Conservation (phyloP, 2,797 vertebrate genomes). For the Lagodon rhomboides region DNA sequence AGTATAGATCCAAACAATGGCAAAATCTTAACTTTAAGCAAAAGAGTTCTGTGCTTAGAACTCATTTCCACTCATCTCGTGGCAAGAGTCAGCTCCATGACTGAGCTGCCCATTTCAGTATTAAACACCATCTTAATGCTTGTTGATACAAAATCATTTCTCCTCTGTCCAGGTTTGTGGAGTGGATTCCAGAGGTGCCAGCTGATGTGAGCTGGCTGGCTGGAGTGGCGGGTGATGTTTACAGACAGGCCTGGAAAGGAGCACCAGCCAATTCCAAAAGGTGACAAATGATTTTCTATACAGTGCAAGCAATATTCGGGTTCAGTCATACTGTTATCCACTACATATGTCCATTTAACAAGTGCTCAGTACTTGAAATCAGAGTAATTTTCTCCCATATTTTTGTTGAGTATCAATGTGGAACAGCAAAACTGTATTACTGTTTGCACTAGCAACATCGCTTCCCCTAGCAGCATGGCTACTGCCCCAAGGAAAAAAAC, state of each 20-base stretch:
- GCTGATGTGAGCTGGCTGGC: constrained; percentile 89
- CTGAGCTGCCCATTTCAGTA: background rate
- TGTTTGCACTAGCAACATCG: no score
- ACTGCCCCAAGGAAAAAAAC: no score
- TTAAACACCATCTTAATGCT: background rate
- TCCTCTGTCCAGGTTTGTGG: constrained; percentile 84
- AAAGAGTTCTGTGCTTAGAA: background rate
- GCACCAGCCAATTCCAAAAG: constrained; percentile 21
- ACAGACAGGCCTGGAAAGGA: constrained; percentile 76
- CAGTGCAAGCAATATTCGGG: background rate
- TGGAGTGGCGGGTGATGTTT: constrained; percentile 82
- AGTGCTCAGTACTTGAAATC: background rate
- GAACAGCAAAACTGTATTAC: background rate
- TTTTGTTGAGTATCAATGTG: background rate
- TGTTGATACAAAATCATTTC: background rate
- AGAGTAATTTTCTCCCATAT: background rate
- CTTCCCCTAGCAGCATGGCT: no score
- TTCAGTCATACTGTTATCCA: background rate
- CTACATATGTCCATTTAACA: background rate
- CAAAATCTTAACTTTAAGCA: background rate
- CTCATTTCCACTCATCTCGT: background rate
- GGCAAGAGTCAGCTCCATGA: background rate
- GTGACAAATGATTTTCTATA: constrained; percentile 15
- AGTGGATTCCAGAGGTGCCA: constrained; percentile 93
- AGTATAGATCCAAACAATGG: background rate